Evolutionary conservation across 1,140 invertebrate genomes (phyloP).

Genomic region (Pseudomyrmex flavicornis): DNA sequence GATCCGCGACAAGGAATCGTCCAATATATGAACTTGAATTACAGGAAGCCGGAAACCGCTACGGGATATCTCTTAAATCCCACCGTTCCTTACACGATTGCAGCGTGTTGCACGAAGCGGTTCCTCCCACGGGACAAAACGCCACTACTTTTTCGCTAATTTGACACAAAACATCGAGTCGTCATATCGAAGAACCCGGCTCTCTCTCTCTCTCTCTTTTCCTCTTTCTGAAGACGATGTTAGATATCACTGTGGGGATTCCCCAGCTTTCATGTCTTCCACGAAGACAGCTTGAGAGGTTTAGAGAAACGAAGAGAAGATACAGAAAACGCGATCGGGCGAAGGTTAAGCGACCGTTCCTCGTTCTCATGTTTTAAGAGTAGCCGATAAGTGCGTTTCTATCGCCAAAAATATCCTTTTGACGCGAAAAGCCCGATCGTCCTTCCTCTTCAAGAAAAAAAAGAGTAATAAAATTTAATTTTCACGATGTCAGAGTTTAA

Average conservation of each 20-base stretch:
- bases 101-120: constrained; percentile 65
- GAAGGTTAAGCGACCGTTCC: constrained; percentile 35
- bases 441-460: background rate
- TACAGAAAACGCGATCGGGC: constrained; percentile 28
- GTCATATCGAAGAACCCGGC: constrained; percentile 49
- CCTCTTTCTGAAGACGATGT: constrained; percentile 7
- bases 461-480: constrained; percentile 22
- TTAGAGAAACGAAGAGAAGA: constrained; percentile 49
- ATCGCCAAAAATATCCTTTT: constrained; percentile 45
- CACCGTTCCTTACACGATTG: constrained; percentile 70
- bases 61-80: constrained; percentile 64
- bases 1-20: constrained; percentile 68
- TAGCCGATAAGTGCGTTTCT: constrained; percentile 42
- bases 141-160: constrained; percentile 74
- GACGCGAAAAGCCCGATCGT: background rate
- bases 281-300: constrained; percentile 58
- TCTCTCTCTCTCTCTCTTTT: constrained; percentile 6
- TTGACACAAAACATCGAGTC: constrained; percentile 75
- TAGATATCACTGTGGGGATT: constrained; percentile 66
- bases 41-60: constrained; percentile 28
- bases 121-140: constrained; percentile 65
- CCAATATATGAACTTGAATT: constrained; percentile 72
- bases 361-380: constrained; percentile 16
- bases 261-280: constrained; percentile 31
- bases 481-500: background rate